phyloP scores from a whole-genome alignment of 2,797 vertebrate genomes.

The Liasis olivaceus region DNA sequence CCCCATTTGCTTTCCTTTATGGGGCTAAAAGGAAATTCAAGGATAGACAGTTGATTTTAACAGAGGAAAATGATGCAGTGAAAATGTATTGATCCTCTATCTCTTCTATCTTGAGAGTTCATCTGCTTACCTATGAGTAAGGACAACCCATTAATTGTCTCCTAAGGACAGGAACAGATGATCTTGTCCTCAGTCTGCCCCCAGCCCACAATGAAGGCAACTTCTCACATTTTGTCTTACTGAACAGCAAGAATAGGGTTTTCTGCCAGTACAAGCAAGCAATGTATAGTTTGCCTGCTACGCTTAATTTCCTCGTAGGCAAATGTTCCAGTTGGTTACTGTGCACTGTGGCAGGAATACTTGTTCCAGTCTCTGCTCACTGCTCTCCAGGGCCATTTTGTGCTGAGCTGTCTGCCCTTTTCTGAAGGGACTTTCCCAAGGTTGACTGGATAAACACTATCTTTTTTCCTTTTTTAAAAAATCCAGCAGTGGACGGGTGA shows the following conservation, averaged over 20 bases:
- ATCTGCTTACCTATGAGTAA: not conserved
- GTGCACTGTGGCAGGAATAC: not conserved
- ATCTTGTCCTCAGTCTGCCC: not conserved
- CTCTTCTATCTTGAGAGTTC: not conserved
- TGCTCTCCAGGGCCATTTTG: not conserved
- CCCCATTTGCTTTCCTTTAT: not conserved
- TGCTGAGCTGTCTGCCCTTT: not conserved
- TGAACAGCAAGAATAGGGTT: not conserved
- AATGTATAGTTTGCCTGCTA: not conserved
- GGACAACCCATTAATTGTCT: not conserved
- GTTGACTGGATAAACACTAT: not conserved
- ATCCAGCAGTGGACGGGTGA: not conserved
- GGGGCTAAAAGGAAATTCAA: not conserved
- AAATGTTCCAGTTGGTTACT: not conserved
- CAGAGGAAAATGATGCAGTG: not conserved
- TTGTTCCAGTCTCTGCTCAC: not conserved
- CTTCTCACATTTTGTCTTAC: not conserved
- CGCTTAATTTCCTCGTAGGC: not conserved
- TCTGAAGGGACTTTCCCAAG: not conserved
- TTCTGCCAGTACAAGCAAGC: not conserved
- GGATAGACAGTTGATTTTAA: not conserved
- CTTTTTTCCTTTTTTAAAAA: not conserved
- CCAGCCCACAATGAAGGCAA: not conserved
- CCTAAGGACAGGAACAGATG: not conserved
- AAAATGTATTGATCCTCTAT: not conserved